phyloP scores from a whole-genome alignment of 2,888 invertebrate genomes.

The Zonitis immaculata region DNA sequence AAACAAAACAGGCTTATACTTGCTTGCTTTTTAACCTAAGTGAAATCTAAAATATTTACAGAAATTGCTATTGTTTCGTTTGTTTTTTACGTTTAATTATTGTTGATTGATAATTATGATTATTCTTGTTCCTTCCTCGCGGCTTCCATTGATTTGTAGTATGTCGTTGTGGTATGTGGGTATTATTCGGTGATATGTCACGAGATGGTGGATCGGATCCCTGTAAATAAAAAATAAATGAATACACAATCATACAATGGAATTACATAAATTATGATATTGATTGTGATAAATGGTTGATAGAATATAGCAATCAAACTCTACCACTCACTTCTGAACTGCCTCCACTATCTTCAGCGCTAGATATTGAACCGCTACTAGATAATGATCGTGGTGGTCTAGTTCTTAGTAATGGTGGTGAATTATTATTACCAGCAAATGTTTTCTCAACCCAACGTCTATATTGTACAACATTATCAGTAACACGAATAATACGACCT shows the following conservation, averaged over 20 bases:
- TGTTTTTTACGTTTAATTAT: constrained; percentile 35
- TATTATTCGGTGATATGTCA: constrained; percentile 44
- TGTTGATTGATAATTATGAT: constrained; percentile 27
- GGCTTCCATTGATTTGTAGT: constrained; percentile 18
- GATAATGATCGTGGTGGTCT: constrained; percentile 41
- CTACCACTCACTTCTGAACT: constrained; percentile 43
- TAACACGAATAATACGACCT: constrained; percentile 87
- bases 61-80: constrained; percentile 30
- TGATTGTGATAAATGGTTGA: not conserved
- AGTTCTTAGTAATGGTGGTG: constrained; percentile 25
- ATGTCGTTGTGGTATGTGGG: constrained; percentile 26
- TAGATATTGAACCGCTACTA: constrained; percentile 45
- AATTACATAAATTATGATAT: not conserved
- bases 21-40: constrained; percentile 8
- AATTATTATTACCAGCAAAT: constrained; percentile 28
- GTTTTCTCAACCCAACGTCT: constrained; percentile 62
- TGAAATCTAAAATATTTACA: constrained; percentile 12
- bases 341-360: constrained; percentile 44
- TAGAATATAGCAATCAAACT: constrained; percentile 6
- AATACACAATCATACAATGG: too few relatives aligned
- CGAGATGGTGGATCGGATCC: constrained; percentile 45
- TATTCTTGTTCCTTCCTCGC: constrained; percentile 22
- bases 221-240: constrained; percentile 29
- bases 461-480: constrained; percentile 83
- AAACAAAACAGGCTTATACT: not conserved